phyloP scores from a whole-genome alignment of 1,140 invertebrate genomes.

The Episyrphus balteatus region DNA sequence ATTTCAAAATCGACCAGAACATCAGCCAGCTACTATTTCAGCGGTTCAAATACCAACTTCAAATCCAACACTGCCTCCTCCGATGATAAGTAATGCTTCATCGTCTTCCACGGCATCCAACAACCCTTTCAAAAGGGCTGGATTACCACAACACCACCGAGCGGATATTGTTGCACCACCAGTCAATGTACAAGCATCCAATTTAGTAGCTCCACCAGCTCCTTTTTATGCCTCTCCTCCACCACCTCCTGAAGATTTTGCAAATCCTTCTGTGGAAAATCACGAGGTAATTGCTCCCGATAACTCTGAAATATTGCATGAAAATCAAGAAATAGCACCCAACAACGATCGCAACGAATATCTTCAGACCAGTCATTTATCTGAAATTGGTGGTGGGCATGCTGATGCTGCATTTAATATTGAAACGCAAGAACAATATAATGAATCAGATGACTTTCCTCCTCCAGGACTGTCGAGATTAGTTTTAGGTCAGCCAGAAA shows the following conservation, averaged over 20 bases:
- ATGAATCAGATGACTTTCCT: slow-evolving; percentile 40
- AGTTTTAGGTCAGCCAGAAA: slow-evolving; percentile 52
- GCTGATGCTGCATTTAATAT: slow-evolving; percentile 10
- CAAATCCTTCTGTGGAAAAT: slow-evolving; percentile 8
- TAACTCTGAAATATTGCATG: slow-evolving; percentile 50
- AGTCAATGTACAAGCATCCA: background rate
- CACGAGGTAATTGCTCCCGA: slow-evolving; percentile 43
- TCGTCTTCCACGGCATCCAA: slow-evolving; percentile 4
- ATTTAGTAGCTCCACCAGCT: background rate
- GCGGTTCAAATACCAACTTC: slow-evolving; percentile 1
- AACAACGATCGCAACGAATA: slow-evolving; percentile 59
- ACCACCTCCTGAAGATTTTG: slow-evolving; percentile 11
- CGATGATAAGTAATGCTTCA: slow-evolving; percentile 1
- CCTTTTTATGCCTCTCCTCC: slow-evolving; percentile 4
- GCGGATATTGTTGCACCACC: slow-evolving; percentile 21
- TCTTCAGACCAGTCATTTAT: slow-evolving; percentile 57
- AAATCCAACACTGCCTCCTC: slow-evolving; percentile 3
- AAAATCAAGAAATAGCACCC: slow-evolving; percentile 31
- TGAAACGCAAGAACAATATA: slow-evolving; percentile 14
- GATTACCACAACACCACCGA: slow-evolving; percentile 32
- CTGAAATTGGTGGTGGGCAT: slow-evolving; percentile 40
- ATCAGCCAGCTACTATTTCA: background rate
- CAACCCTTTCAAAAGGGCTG: slow-evolving; percentile 35
- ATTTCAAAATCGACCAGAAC: slow-evolving; percentile 21
- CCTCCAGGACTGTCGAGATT: slow-evolving; percentile 49